Conservation (phyloP, 92 coral and sea anemone genomes). For the Heliopora coerulea region DNA sequence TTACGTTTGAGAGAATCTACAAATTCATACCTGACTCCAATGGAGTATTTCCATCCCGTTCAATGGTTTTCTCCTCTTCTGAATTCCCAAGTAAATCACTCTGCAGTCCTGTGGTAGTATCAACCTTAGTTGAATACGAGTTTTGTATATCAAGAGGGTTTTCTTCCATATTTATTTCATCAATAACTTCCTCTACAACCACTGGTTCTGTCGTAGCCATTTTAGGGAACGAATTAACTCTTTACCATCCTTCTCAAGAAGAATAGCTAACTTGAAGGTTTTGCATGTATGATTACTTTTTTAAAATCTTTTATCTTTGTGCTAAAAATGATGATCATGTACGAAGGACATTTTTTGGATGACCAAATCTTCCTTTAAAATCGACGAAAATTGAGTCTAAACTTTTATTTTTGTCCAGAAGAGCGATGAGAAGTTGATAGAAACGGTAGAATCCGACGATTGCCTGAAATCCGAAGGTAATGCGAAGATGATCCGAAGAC, state of each 20-base stretch:
- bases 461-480: too few relatives aligned
- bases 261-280: conserved; percentile 3
- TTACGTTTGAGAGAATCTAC: conserved; percentile 89
- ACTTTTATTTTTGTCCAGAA: too few relatives aligned
- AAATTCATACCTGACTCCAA: conserved; percentile 74
- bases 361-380: too few relatives aligned
- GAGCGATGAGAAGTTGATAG: too few relatives aligned
- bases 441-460: not conserved
- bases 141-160: not conserved
- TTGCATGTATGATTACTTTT: too few relatives aligned
- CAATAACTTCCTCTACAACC: not conserved
- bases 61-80: not conserved
- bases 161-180: conserved; percentile 12
- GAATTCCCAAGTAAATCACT: not conserved
- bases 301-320: too few relatives aligned
- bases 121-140: not conserved
- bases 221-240: not conserved
- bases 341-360: too few relatives aligned
- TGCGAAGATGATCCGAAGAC: too few relatives aligned
- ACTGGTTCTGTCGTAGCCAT: not conserved
- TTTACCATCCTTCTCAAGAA: conserved; percentile 19
- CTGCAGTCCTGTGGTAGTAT: not conserved
- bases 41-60: conserved; percentile 1
- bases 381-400: too few relatives aligned
- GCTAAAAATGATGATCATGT: too few relatives aligned